Percentiles rank a stretch among this genome's conserved stretches.
These are phyloP conservation scores for Platycheirus albimanus DNA, from an alignment of 2,888 invertebrate species.

Conservation along the genomic window DNA sequence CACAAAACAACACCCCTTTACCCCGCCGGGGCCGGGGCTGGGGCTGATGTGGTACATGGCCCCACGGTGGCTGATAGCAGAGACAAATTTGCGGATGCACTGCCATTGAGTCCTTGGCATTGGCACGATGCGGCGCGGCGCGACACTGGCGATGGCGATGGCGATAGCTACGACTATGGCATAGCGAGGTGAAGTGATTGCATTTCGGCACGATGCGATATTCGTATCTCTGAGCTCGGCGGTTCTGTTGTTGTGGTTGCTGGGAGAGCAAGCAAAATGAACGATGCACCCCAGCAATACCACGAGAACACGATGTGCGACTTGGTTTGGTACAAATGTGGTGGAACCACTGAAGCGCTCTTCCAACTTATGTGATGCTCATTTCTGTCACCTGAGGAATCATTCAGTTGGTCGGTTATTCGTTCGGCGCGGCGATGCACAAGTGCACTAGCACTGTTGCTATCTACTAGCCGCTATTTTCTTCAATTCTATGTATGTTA, in stretches of 20 bases:
- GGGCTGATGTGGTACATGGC: conserved; percentile 5
- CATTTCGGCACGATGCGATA: conserved; percentile 52
- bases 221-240: conserved; percentile 43
- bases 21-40: no score
- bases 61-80: conserved; percentile 54
- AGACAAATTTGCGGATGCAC: conserved; percentile 70
- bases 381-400: conserved; percentile 52
- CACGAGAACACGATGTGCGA: conserved; percentile 34
- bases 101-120: conserved; percentile 64
- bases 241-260: conserved; percentile 57
- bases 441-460: no score
- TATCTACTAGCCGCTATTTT: no score
- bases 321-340: conserved; percentile 45
- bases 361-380: conserved; percentile 39
- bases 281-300: conserved; percentile 10
- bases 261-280: conserved; percentile 44
- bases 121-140: no score
- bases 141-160: conserved; percentile 18
- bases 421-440: no score
- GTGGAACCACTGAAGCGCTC: conserved; percentile 41
- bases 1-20: not conserved
- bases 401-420: conserved; percentile 16
- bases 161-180: conserved; percentile 9
- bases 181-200: conserved; percentile 3
- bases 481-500: no score